phyloP scores from a whole-genome alignment of 2,888 invertebrate species.

The Cyaniris semiargus region DNA sequence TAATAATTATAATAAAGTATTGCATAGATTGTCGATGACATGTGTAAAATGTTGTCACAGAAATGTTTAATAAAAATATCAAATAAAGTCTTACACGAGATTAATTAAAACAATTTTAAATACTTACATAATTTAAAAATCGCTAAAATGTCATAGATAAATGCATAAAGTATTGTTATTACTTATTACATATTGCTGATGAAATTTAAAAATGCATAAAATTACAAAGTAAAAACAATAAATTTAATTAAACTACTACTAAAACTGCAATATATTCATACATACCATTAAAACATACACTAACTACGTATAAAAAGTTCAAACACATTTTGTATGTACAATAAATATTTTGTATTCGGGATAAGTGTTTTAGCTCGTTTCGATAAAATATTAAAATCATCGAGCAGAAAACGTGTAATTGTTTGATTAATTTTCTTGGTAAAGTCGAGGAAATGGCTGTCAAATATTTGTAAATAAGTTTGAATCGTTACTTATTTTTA shows the following conservation, averaged over 20 bases:
- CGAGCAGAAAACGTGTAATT: neutral
- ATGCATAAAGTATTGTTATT: neutral
- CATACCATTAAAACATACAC: constrained; percentile 43
- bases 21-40: neutral
- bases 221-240: constrained; percentile 36
- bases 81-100: neutral
- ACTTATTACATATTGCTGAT: neutral
- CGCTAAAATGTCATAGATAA: constrained; percentile 3
- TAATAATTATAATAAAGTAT: neutral
- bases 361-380: constrained; percentile 14
- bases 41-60: neutral
- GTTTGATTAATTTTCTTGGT: neutral
- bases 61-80: neutral
- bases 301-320: constrained; percentile 51
- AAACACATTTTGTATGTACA: constrained; percentile 62
- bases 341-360: constrained; percentile 29
- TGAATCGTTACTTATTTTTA: neutral
- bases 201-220: constrained; percentile 38
- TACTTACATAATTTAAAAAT: neutral
- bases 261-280: constrained; percentile 44
- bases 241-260: constrained; percentile 42
- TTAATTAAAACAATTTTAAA: neutral
- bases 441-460: neutral
- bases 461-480: neutral
- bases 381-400: neutral